These are phyloP conservation scores for Gryllus bimaculatus DNA, from an alignment of 1,140 invertebrate species.

Conservation along the genomic window DNA sequence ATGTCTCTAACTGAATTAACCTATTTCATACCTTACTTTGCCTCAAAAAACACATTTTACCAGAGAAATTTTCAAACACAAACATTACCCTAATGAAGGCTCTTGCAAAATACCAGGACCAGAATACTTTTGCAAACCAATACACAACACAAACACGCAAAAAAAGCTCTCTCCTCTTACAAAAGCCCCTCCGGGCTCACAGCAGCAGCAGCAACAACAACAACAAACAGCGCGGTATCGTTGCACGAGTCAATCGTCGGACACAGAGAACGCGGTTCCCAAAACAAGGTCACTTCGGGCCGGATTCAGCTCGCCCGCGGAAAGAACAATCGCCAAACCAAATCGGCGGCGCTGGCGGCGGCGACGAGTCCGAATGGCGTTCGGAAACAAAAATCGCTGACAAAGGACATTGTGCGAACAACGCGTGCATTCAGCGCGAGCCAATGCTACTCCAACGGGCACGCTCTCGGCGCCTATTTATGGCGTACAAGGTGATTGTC, in stretches of 20 bases:
- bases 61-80: no score
- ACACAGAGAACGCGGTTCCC: not conserved
- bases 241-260: not conserved
- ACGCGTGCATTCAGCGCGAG: not conserved
- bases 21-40: no score
- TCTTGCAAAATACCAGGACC: no score
- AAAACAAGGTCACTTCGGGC: not conserved
- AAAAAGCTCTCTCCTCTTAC: no score
- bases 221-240: not conserved
- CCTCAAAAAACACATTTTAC: no score
- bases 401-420: slow-evolving; percentile 3
- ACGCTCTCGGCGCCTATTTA: not conserved
- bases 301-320: not conserved
- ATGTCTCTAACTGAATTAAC: no score
- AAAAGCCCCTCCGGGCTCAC: no score
- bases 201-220: no score
- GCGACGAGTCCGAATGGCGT: not conserved
- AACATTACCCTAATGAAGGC: no score
- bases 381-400: not conserved
- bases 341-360: not conserved
- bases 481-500: not conserved
- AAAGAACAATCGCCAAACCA: not conserved
- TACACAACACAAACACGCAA: no score
- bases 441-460: not conserved
- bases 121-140: no score